Evolutionary conservation across 2,797 vertebrate genomes (phyloP), one percentile per base, ranked within the genome.

Genomic region (Rhinogobio ventralis): DNA sequence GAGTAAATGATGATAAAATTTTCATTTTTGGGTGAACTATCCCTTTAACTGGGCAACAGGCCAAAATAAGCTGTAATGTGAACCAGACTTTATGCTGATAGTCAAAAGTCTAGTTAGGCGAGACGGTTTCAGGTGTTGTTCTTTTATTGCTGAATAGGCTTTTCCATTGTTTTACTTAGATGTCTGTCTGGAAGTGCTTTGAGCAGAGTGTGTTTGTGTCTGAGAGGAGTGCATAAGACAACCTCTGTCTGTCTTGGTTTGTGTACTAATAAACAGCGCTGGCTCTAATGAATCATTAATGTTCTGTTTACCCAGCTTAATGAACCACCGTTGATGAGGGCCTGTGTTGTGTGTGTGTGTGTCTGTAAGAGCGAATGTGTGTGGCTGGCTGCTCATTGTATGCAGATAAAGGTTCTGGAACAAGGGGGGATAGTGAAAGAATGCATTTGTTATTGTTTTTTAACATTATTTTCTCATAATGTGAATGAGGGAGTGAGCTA

Each of bases 231-330:
- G 68, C 79, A 81, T 45, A 66, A 85, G 14, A 60, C 83, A 8
- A 62, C 62, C 64, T 85, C 73, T 85, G 84, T 84, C 75, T 83
- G 28, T 86, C 84, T 87, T 46, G 67, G 55, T 88, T 82, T 87
- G 87, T 74, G 86, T 85, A 85, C 84, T 87, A 87, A 69, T 88
- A 87, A 88, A 86, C 87, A 83, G 39, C 76, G n/a, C 79, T 81
- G 84, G 68, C 77, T 86, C 76, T 90, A 86, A 88, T 90, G 84
- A 90, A 83, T 90, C 87, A 88, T 85, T 90, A 87, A 88, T 88
- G 89, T 73, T 79, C 82, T 90, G 87, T 90, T 90, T 88, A 88
- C 79, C 33, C 84, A 81, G 86, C 66, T 79, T 90, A 88, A 88
- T 88, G 89, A 88, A 78, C 49, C 85, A 51, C 82, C 4, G 62